Evolutionary conservation across 2,113 vertebrate species (phyloP).

Genomic region (Chamaetylas fuelleborni): DNA sequence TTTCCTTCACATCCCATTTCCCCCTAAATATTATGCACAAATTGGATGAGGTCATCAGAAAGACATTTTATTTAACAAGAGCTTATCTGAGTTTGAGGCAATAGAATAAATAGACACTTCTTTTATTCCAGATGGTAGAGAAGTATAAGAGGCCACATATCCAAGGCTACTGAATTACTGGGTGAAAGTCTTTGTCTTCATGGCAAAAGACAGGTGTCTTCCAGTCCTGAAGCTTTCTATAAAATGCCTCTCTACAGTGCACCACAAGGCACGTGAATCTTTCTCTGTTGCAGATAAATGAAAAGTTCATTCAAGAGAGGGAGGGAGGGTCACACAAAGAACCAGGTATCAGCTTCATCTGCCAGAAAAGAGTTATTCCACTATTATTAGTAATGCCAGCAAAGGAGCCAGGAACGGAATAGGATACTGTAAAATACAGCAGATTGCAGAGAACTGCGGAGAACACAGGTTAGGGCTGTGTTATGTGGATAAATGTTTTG

Average conservation of each 20-base stretch:
- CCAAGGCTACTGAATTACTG: neutral
- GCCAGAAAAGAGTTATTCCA: neutral
- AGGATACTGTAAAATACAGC: constrained; percentile 9
- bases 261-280: neutral
- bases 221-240: neutral
- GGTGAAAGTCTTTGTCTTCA: neutral
- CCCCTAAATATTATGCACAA: neutral
- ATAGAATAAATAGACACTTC: neutral
- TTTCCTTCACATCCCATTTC: neutral
- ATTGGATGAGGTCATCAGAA: constrained; percentile 6
- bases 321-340: neutral
- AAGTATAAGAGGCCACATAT: neutral
- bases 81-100: constrained; percentile 4
- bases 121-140: neutral
- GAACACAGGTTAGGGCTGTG: neutral
- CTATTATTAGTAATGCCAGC: neutral
- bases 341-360: neutral
- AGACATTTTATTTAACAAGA: neutral
- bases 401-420: neutral
- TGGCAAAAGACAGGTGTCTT: neutral
- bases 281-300: neutral
- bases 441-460: neutral
- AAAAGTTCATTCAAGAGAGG: neutral
- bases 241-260: neutral
- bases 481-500: constrained; percentile 40